Evolutionary conservation across 2,888 invertebrate species (phyloP), one percentile per base, ranked within the genome.

Genomic region (Acanthosepion lycidas): DNA sequence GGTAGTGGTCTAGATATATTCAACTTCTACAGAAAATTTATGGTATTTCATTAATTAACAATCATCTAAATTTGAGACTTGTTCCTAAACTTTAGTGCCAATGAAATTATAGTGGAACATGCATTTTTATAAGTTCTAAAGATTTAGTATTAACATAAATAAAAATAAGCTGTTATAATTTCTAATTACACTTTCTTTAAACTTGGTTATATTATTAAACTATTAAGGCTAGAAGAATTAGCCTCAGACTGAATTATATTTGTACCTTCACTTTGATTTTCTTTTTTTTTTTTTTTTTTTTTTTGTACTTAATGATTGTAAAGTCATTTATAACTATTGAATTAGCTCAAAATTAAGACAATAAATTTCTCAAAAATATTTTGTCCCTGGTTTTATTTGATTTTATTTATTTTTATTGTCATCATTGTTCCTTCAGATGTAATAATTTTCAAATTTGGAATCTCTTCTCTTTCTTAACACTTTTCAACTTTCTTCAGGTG

Each of bases 291-390:
- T 12, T 33, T 4, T 78, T 12, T 78, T 33, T n/a, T n/a, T n/a
- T n/a, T 78, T 33, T 33, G n/a, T 33, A n/a, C n/a, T 78, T 78
- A n/a, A 78, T n/a, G n/a, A 33, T 78, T n/a, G 33, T n/a, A 78
- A n/a, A n/a, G 4, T 78, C 78, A 15, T 78, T 78, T 78, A 18
- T n/a, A 78, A n/a, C n/a, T 78, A 33, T n/a, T 78, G 78, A n/a
- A 78, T n/a, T 78, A n/a, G 78, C 78, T 78, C 15, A 78, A 78
- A 78, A 78, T 78, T 59, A 59, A 59, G n/a, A 78, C 78, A 78
- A 78, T 78, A 78, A 78, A 78, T 78, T 33, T 78, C 78, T 78
- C n/a, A n/a, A 78, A 78, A n/a, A 78, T 78, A 78, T 78, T 78
- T 78, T n/a, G n/a, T 78, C n/a, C 12, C 33, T 78, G 78, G 78